Evolutionary conservation across 2,888 invertebrate genomes (phyloP).

Genomic region (Taenaris catops): DNA sequence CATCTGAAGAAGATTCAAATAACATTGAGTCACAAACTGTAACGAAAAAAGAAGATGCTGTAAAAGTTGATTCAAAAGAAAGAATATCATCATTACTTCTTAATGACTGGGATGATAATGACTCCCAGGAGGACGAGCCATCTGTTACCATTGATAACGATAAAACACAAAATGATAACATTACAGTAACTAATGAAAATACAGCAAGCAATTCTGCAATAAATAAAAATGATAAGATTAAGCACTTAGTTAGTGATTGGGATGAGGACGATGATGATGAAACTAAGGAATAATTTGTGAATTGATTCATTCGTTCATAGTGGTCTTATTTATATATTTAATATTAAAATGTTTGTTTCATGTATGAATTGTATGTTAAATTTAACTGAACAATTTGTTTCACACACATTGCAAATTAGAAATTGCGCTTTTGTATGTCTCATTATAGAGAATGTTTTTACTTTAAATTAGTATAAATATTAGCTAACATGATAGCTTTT

Average conservation of each 20-base stretch:
- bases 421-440: too few relatives aligned
- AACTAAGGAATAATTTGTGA: conserved; percentile 20
- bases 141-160: conserved; percentile 24
- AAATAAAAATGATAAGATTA: conserved; percentile 54
- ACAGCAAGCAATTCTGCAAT: conserved; percentile 18
- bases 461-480: too few relatives aligned
- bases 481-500: too few relatives aligned
- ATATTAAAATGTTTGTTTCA: too few relatives aligned
- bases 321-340: too few relatives aligned
- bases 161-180: conserved; percentile 12
- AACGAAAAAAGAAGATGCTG: background rate
- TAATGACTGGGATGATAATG: conserved; percentile 76
- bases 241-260: conserved; percentile 73
- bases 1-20: too few relatives aligned
- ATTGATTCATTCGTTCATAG: too few relatives aligned
- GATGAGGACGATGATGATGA: conserved; percentile 67
- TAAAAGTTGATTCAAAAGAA: conserved; percentile 30
- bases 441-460: too few relatives aligned
- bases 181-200: conserved; percentile 7
- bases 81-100: conserved; percentile 65
- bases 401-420: too few relatives aligned
- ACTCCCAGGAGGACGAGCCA: conserved; percentile 51
- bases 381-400: too few relatives aligned
- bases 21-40: conserved; percentile 10
- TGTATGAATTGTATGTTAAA: too few relatives aligned